Conservation (phyloP, 2,113 vertebrate genomes). For the Zosterops pallidus region DNA sequence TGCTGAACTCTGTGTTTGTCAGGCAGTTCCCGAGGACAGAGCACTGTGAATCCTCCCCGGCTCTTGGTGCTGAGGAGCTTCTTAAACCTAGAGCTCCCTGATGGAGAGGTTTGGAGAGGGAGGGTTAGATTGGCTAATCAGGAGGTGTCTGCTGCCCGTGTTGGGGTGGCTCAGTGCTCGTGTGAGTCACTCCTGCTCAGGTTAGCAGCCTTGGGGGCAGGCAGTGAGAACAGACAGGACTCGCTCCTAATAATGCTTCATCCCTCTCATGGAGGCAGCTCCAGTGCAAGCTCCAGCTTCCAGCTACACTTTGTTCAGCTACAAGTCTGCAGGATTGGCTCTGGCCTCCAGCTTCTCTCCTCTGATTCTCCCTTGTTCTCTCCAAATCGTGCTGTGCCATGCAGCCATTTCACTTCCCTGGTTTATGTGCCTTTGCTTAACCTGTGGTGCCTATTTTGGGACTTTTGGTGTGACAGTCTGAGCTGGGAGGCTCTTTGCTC, state of each 20-base stretch:
- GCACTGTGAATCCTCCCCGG: background rate
- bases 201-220: background rate
- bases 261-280: background rate
- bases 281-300: background rate
- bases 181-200: background rate
- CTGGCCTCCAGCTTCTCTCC: background rate
- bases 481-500: background rate
- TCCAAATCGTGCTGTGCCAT: background rate
- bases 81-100: background rate
- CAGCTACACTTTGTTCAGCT: slow-evolving; percentile 3
- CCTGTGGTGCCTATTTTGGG: background rate
- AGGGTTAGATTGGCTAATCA: background rate
- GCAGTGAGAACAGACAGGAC: background rate
- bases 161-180: background rate
- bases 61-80: background rate
- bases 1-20: background rate
- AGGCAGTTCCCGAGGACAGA: background rate
- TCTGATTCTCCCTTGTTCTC: background rate
- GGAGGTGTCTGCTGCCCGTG: background rate
- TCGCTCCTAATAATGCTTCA: background rate
- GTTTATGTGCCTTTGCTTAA: background rate
- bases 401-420: background rate
- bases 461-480: background rate
- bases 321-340: background rate
- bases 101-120: background rate